phyloP scores from a whole-genome alignment of 1,140 invertebrate genomes.

The Brachionus rubens region DNA sequence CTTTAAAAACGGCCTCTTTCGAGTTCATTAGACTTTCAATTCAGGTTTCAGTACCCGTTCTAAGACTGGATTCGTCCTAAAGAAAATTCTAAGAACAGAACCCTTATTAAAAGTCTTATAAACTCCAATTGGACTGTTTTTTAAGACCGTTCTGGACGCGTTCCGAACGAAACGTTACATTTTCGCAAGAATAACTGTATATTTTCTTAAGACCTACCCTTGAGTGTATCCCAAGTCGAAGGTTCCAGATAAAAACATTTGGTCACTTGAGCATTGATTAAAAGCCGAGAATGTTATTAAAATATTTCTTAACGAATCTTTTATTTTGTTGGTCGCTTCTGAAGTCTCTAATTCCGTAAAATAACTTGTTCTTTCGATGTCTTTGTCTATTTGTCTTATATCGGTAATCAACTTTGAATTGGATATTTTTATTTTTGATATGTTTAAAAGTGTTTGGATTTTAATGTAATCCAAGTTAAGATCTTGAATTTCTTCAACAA shows the following conservation, averaged over 20 bases:
- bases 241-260: background rate
- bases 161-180: too few relatives aligned
- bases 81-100: too few relatives aligned
- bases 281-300: constrained; percentile 38
- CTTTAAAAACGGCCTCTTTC: too few relatives aligned
- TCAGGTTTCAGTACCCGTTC: too few relatives aligned
- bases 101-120: too few relatives aligned
- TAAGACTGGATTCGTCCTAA: too few relatives aligned
- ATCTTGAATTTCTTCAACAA: constrained; percentile 22
- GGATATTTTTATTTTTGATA: background rate
- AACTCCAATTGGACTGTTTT: too few relatives aligned
- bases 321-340: background rate
- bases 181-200: too few relatives aligned
- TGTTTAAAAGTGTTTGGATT: constrained; percentile 3
- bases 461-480: constrained; percentile 30
- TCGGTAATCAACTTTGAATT: constrained; percentile 20
- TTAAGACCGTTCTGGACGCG: too few relatives aligned
- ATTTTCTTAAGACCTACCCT: too few relatives aligned
- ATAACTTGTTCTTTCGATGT: constrained; percentile 34
- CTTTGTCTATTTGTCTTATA: constrained; percentile 40
- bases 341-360: background rate
- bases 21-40: too few relatives aligned
- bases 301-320: background rate
- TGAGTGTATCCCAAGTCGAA: constrained; percentile 32
- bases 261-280: constrained; percentile 25